Evolutionary conservation across 2,797 vertebrate species (phyloP).

Genomic region (Telmatherina bonti): DNA sequence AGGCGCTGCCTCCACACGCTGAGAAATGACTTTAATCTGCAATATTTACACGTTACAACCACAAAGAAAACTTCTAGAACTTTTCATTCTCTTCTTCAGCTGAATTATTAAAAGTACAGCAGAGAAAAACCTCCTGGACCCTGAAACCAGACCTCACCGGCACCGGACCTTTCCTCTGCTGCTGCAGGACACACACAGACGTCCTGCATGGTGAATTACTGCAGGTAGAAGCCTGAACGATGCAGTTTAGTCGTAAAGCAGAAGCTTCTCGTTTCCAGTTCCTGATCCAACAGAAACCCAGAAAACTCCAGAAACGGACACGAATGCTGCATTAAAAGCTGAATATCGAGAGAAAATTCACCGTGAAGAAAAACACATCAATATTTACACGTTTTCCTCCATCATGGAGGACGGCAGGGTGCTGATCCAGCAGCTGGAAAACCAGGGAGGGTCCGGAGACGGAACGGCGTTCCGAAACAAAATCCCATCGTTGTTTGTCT

Average conservation of each 20-base stretch:
- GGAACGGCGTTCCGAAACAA: neutral
- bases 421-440: conserved; percentile 14
- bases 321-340: no score
- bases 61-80: neutral
- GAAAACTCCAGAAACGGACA: no score
- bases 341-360: no score
- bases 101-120: neutral
- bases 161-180: neutral
- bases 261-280: no score
- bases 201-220: no score
- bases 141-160: neutral
- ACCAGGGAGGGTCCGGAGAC: neutral
- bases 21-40: neutral
- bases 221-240: no score
- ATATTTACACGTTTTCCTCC: neutral
- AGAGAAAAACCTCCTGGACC: neutral
- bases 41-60: neutral
- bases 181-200: neutral
- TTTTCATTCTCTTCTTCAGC: neutral
- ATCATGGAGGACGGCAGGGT: neutral
- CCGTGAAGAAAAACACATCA: neutral
- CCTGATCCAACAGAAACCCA: no score
- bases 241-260: no score
- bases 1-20: no score
- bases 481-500: neutral